Conservation (phyloP, 2,113 vertebrate species). For the Ictalurus furcatus region DNA sequence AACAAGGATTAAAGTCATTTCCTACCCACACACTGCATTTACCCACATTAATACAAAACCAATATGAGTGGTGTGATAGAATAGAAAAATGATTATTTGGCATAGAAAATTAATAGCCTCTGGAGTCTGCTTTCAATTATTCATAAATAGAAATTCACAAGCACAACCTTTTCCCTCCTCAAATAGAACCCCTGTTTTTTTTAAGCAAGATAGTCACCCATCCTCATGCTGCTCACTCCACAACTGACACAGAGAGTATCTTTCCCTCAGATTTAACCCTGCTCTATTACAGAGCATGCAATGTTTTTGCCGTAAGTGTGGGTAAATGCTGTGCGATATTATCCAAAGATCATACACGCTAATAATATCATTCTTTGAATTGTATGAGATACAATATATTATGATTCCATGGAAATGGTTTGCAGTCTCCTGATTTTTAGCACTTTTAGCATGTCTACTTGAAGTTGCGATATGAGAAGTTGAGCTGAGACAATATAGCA, state of each 20-base stretch:
- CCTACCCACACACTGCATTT: conserved; percentile 12
- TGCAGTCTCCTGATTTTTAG: not conserved
- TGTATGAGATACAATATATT: not conserved
- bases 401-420: not conserved
- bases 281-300: not conserved
- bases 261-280: not conserved
- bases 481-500: not conserved
- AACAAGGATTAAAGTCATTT: conserved; percentile 43
- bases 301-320: not conserved
- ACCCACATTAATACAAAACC: conserved; percentile 12
- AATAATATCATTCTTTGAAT: not conserved
- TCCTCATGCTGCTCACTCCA: not conserved
- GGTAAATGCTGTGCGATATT: not conserved
- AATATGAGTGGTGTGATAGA: conserved; percentile 8
- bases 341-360: not conserved
- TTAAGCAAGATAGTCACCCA: not conserved
- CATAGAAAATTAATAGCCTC: conserved; percentile 35
- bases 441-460: not conserved
- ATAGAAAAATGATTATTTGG: conserved; percentile 23
- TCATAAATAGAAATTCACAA: conserved; percentile 43
- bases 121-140: conserved; percentile 29
- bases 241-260: not conserved
- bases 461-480: not conserved
- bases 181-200: conserved; percentile 37
- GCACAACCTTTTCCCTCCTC: conserved; percentile 26